phyloP scores from a whole-genome alignment of 1,140 invertebrate species.

The Nixonia krombeini region DNA sequence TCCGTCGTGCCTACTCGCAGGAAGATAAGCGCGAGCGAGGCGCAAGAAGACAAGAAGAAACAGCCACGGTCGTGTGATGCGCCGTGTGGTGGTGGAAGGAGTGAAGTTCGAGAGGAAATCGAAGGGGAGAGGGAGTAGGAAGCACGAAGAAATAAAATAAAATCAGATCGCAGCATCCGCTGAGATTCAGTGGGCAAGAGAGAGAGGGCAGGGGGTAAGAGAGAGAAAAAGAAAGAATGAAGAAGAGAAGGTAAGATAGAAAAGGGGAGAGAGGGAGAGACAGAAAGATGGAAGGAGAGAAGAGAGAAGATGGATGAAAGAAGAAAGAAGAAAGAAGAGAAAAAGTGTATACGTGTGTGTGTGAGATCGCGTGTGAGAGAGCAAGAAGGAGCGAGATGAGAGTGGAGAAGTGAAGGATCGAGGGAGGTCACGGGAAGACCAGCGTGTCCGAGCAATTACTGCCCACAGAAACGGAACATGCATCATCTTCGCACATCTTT shows the following conservation, averaged over 20 bases:
- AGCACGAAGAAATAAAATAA: conserved; percentile 42
- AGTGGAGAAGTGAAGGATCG: conserved; percentile 22
- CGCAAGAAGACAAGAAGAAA: conserved; percentile 2
- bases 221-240: conserved; percentile 15
- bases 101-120: conserved; percentile 18
- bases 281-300: background rate
- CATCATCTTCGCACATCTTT: conserved; percentile 56
- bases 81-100: too few species aligned
- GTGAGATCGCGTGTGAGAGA: background rate
- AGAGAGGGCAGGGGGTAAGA: too few species aligned
- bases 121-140: conserved; percentile 15
- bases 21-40: conserved; percentile 15
- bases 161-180: conserved; percentile 46
- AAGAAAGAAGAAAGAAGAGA: conserved; percentile 3
- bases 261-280: conserved; percentile 26
- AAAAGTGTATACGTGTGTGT: background rate
- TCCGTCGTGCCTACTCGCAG: conserved; percentile 19
- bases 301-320: background rate
- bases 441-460: conserved; percentile 56
- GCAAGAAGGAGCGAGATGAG: background rate
- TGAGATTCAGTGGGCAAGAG: conserved; percentile 31
- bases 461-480: conserved; percentile 51
- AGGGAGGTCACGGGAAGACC: too few species aligned
- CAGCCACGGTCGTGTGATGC: conserved; percentile 19
- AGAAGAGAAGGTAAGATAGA: conserved; percentile 35